Base-by-base conservation (phyloP, 2,113 vertebrate species). In the Cricetomys ansorgei region DNA sequence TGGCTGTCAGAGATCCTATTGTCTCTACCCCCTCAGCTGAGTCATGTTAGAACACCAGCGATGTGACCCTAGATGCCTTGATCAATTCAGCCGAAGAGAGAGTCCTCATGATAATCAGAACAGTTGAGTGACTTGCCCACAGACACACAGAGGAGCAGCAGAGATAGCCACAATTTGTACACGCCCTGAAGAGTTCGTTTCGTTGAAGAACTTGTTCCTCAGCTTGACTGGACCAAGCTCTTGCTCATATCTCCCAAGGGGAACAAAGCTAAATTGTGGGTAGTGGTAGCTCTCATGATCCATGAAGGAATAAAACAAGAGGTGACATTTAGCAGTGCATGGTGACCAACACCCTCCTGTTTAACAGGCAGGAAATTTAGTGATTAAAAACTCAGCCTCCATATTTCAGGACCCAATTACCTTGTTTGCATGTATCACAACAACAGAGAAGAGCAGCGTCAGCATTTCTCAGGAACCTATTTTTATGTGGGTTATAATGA, bases 401-500 rank as follows among this genome's bases (percentile, higher is more conserved):
- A 0, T 1, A 53, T 70, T 59, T 77, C 55, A 57, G 80, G 29
- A 45, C 40, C 88, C 34, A 67, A 29, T 55, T 59, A 31, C 23
- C 9, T 21, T 48, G 4, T 79, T 12, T 40, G 48, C 27, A 4
- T 0, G 62, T 53, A 19, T 80, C 89, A 8, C 2, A 72, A 94
- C 85, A 67, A 75, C n/a, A 16, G 62, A 88, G 45, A 64, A 0
- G 13, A 83, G 77, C 65, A 43, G 5, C 9, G 1, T 53, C 80
- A 92, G 88, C 89, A 57, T 53, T 87, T 90, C 59, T 62, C 81
- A 0, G 3, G 31, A 88, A 91, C 43, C 80, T 50, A 48, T 73
- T 77, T 34, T 45, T 87, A 55, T 21, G 1, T 40, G 59, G 89
- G 70, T 93, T 70, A 34, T 67, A 65, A 91, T 31, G 76, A 97